Evolutionary conservation across 1,140 invertebrate genomes (phyloP), one percentile per base, ranked within the genome.

Genomic region (Zaprionus davidi): DNA sequence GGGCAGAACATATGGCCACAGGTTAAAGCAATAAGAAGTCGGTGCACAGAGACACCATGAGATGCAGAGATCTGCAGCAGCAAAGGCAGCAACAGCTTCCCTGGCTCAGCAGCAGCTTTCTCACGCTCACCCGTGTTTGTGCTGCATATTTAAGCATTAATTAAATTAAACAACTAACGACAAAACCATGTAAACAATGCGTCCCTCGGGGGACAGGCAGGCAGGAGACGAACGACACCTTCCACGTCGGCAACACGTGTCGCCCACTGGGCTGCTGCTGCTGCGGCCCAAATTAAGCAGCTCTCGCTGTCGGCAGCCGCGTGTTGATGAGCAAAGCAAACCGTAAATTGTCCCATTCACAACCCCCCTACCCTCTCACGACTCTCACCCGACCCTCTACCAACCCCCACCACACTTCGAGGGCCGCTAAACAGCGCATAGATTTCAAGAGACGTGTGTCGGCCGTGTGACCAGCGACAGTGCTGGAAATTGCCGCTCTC

Each of bases 101-200:
- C 38, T 59, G 9, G 2, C 5, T 41, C 15, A 5, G 36, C 17
- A 11, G 5, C 20, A n/a, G 51, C 9, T 46, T 81, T 85, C 81
- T 71, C 84, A 79, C 84, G 78, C 63, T 82, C 60, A 26, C 34
- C 34, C 44, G 68, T 57, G 68, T 51, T 74, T 66, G 56, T 3
- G 41, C 68, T 81, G 79, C 77, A 81, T 78, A 78, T 81, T 88
- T 84, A 81, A 71, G 53, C 69, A 90, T 88, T 87, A 88, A 87
- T 87, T 87, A 76, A 87, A 87, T 87, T 88, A 87, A 84, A 84
- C 65, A 74, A 90, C 85, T 81, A 88, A 87, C 71, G 76, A 84
- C 84, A 87, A 79, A 84, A 68, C 34, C 69, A 73, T 87, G 84
- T 87, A 88, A 87, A 87, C 85, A 87, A 57, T 46, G 38, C 24